phyloP scores from a whole-genome alignment of 2,113 vertebrate genomes.

The Pipa parva region DNA sequence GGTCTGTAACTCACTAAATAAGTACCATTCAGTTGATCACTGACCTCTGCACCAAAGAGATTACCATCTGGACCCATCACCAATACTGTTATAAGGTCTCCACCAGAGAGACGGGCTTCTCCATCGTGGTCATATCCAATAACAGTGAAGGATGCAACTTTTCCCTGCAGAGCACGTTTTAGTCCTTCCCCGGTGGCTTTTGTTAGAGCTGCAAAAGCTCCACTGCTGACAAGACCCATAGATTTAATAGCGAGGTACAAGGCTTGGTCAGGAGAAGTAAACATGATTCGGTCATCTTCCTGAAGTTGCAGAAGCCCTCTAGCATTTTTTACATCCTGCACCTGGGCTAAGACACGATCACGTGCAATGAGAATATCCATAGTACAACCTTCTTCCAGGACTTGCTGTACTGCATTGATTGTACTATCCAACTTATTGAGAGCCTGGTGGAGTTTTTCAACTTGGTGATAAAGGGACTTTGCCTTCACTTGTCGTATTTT shows the following conservation, averaged over 20 bases:
- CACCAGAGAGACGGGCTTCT: constrained; percentile 86
- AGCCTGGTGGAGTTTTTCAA: constrained; percentile 93
- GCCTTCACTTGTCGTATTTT: constrained; percentile 98
- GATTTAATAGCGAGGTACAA: constrained; percentile 89
- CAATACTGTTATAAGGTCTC: constrained; percentile 79
- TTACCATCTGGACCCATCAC: constrained; percentile 83
- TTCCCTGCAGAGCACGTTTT: constrained; percentile 86
- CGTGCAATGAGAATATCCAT: constrained; percentile 89
- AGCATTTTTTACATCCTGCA: constrained; percentile 91
- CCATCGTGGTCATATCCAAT: constrained; percentile 91
- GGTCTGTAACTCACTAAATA: constrained; percentile 87
- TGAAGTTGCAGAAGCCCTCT: constrained; percentile 87
- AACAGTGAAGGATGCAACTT: constrained; percentile 89
- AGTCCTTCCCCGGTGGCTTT: constrained; percentile 92
- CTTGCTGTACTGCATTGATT: constrained; percentile 89
- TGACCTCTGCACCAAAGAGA: constrained; percentile 79
- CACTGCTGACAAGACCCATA: constrained; percentile 92
- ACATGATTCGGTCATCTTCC: constrained; percentile 93
- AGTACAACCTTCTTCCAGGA: constrained; percentile 87
- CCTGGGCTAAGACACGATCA: constrained; percentile 91
- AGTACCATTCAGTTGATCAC: constrained; percentile 88
- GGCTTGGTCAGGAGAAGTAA: constrained; percentile 90
- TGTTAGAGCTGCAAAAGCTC: constrained; percentile 88
- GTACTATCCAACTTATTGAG: constrained; percentile 93
- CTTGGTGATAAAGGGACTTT: constrained; percentile 94